Base-by-base conservation (phyloP, 1,140 invertebrate species). In the Heliconius congener region DNA sequence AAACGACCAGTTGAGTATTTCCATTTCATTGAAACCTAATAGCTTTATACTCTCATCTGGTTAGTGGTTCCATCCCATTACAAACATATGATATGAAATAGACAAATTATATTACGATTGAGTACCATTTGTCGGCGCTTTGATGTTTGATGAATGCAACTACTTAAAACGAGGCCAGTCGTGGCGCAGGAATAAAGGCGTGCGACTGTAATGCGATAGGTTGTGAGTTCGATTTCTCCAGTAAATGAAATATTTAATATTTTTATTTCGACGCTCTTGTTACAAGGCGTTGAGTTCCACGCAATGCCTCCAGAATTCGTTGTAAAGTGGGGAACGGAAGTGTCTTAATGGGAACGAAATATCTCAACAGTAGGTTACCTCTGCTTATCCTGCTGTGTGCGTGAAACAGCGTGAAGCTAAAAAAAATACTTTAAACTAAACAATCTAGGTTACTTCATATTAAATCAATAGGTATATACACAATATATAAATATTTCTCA, bases 81-180 rank as follows among this genome's bases (percentile, higher is more conserved):
- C 3, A 27, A 27, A 18, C 23, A 57, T 46, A 66, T 78, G 39
- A 73, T 73, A 73, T 55, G 16, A 77, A n/a, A 77, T 71, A 76
- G 66, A 76, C 66, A 70, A 77, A 77, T 77, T 46, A 27, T 27
- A 73, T 66, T 66, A 66, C 60, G 60, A 66, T 66, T 27, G 27
- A 66, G 23, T 66, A 66, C 60, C 60, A 66, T 66, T 66, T 66
- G 60, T 66, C 60, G 60, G 60, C 60, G 60, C 60, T 76, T 66
- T 76, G 74, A 76, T 76, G 60, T 66, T 27, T n/a, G 60, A 66
- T 66, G n/a, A 66, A 66, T 66, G 57, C 23, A 13, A 30, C 60
- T 66, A 66, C 23, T 66, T 66, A 13, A 66, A 66, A 66, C 60
- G 23, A 19, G 55, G 2, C 55, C 55, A 9, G n/a, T 57, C 3